Conservation (phyloP, 2,113 vertebrate genomes). For the Bambusicola thoracicus region DNA sequence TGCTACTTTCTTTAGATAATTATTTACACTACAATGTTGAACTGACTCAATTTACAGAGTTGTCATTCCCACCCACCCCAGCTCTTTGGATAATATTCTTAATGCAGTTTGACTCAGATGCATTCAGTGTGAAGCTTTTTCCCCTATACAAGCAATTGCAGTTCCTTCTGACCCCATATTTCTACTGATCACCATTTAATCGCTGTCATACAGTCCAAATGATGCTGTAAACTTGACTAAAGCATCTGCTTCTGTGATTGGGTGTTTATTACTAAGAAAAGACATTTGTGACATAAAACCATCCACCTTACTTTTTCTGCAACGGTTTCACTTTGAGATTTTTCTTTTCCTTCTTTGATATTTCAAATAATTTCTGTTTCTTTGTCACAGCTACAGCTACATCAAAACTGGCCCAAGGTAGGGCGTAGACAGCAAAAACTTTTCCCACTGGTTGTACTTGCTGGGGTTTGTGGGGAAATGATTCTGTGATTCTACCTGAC, state of each 20-base stretch:
- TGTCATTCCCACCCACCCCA: neutral
- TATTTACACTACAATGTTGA: neutral
- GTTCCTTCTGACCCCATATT: neutral
- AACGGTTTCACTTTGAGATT: neutral
- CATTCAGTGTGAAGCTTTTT: neutral
- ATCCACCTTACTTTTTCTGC: neutral
- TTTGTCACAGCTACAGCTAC: neutral
- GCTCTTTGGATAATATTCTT: neutral
- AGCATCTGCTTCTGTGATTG: neutral
- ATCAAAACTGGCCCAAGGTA: neutral
- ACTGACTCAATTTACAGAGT: neutral
- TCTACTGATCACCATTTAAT: neutral
- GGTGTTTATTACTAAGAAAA: neutral
- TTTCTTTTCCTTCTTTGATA: neutral
- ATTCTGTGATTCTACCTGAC: neutral
- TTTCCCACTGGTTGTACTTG: neutral
- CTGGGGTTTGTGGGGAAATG: neutral
- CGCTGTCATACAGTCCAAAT: neutral
- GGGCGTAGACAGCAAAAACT: neutral
- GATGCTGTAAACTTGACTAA: neutral
- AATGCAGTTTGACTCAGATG: neutral
- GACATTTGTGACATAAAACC: neutral
- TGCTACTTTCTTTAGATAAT: neutral
- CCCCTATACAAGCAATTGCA: neutral
- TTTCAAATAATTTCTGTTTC: neutral